phyloP scores from a whole-genome alignment of 2,113 vertebrate species.

The Arizona elegans region DNA sequence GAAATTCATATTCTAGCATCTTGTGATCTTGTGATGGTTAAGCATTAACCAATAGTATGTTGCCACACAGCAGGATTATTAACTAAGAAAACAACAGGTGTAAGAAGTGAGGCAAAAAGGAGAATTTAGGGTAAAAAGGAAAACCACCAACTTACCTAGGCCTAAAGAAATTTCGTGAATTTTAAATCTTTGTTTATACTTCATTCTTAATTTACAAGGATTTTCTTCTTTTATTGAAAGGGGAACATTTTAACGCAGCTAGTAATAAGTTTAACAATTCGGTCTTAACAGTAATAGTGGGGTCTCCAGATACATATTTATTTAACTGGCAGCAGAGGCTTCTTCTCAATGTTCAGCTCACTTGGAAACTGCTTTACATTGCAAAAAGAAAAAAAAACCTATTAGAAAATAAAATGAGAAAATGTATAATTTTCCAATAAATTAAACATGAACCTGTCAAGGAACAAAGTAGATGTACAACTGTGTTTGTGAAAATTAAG shows the following conservation, averaged over 20 bases:
- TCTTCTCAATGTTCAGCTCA: background rate
- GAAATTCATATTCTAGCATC: background rate
- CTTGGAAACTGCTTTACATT: background rate
- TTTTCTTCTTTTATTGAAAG: background rate
- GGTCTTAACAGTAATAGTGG: background rate
- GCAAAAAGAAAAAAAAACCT: background rate
- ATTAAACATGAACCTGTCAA: constrained; percentile 18
- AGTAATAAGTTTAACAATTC: background rate
- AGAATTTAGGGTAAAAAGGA: background rate
- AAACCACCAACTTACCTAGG: background rate
- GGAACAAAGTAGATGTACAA: background rate
- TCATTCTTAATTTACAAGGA: background rate
- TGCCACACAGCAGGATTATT: background rate
- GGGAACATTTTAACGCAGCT: background rate
- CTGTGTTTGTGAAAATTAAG: background rate
- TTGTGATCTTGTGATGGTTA: background rate
- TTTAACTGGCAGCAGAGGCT: background rate
- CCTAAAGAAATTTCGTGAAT: background rate
- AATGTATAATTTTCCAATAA: constrained; percentile 6
- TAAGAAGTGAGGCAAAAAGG: background rate
- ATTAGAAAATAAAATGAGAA: background rate
- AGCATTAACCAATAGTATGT: too few species aligned
- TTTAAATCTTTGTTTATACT: background rate
- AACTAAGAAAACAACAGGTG: background rate
- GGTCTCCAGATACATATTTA: background rate